These are phyloP conservation scores for Chrysochloris asiatica DNA, from an alignment of 2,113 vertebrate species.

Conservation along the genomic window DNA sequence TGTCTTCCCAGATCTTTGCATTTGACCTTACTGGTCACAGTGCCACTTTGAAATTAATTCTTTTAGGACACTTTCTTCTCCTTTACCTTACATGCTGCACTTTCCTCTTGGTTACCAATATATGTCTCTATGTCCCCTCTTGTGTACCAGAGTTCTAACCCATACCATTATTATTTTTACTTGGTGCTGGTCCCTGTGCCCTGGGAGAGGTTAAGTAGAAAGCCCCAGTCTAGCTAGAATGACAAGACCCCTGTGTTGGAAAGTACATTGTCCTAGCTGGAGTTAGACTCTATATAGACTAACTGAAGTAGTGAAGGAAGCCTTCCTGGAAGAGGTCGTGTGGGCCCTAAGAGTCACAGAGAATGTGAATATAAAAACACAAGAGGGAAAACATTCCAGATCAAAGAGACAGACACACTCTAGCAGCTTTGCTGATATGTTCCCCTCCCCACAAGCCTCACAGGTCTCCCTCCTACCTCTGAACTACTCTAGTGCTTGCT, in stretches of 20 bases:
- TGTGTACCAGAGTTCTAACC: background rate
- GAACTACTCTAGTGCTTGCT: fast-evolving
- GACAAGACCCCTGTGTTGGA: background rate
- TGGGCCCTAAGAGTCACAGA: background rate
- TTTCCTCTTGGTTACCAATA: no score
- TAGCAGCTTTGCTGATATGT: background rate
- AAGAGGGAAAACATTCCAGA: background rate
- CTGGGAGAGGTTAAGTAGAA: background rate
- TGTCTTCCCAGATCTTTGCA: background rate
- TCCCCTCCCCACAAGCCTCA: background rate
- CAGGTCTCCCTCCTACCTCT: background rate
- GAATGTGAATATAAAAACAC: background rate
- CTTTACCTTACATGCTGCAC: background rate
- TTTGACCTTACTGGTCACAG: background rate
- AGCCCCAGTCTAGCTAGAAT: background rate
- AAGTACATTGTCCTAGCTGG: background rate
- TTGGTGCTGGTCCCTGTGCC: background rate
- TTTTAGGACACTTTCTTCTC: background rate
- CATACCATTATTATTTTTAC: background rate
- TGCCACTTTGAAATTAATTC: background rate
- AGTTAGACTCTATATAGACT: background rate
- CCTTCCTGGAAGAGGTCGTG: background rate
- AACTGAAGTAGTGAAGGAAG: background rate
- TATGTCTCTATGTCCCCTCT: background rate
- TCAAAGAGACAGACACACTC: background rate